Conservation (phyloP, 2,797 vertebrate genomes). For the Sebastes iracundus region DNA sequence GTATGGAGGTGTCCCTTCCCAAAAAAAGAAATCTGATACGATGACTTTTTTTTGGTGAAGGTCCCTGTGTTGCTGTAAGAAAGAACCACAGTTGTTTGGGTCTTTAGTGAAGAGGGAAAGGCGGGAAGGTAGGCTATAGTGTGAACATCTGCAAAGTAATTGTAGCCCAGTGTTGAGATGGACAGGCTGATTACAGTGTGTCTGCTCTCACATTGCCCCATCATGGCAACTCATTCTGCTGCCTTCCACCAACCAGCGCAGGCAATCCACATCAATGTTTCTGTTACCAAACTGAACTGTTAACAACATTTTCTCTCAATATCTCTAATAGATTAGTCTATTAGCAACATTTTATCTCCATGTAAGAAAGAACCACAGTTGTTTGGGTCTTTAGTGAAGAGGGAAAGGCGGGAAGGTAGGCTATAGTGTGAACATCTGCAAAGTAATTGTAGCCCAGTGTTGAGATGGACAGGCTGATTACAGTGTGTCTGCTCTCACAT, state of each 20-base stretch:
- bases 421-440: conserved; percentile 73
- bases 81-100: neutral
- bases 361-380: neutral
- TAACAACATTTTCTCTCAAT: neutral
- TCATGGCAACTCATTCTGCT: conserved; percentile 44
- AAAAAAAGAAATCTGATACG: too few relatives aligned
- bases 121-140: conserved; percentile 48
- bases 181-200: conserved; percentile 77
- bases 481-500: conserved; percentile 60
- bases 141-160: conserved; percentile 78
- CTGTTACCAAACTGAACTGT: neutral
- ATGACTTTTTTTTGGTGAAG: too few relatives aligned
- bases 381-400: neutral
- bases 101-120: conserved; percentile 1
- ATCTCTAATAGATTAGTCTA: neutral
- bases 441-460: conserved; percentile 74
- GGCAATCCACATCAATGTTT: conserved; percentile 6
- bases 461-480: conserved; percentile 78
- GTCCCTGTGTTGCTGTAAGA: neutral
- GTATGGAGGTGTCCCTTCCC: too few relatives aligned
- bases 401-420: conserved; percentile 17
- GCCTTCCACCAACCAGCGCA: conserved; percentile 10
- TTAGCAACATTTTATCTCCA: too few relatives aligned
- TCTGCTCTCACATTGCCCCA: conserved; percentile 56
- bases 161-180: conserved; percentile 66